Conservation (phyloP, 30 jellyfish, hydroid and myxozoan species). For the Sanderia malayensis region DNA sequence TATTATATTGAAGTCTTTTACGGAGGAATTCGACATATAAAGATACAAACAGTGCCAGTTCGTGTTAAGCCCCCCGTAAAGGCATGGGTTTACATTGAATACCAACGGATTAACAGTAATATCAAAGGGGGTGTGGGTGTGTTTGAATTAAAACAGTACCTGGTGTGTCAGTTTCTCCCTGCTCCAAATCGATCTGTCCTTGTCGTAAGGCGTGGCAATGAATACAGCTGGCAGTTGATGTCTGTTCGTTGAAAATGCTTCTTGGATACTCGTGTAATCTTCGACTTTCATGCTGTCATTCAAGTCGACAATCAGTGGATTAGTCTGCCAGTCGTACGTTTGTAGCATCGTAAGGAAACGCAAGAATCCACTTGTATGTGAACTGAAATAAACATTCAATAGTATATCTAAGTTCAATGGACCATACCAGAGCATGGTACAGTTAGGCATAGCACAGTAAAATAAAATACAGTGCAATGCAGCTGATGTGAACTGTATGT, state of each 20-base stretch:
- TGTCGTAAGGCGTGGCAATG: slow-evolving; percentile 75
- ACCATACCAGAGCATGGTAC: too few relatives aligned
- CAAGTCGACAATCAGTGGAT: slow-evolving; percentile 75
- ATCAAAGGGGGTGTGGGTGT: too few relatives aligned
- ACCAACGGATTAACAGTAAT: too few relatives aligned
- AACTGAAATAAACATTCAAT: slow-evolving; percentile 38
- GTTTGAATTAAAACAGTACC: slow-evolving; percentile 35
- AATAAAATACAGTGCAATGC: too few relatives aligned
- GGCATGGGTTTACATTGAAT: too few relatives aligned
- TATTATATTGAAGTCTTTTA: too few relatives aligned
- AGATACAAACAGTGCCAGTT: too few relatives aligned
- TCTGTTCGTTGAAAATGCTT: slow-evolving; percentile 48
- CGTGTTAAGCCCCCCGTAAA: too few relatives aligned
- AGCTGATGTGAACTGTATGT: too few relatives aligned
- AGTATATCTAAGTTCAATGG: too few relatives aligned
- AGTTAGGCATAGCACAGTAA: too few relatives aligned
- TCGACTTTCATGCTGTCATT: slow-evolving; percentile 71
- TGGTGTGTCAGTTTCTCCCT: slow-evolving; percentile 41
- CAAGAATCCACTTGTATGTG: slow-evolving; percentile 69
- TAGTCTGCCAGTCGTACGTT: slow-evolving; percentile 70
- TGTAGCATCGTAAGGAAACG: slow-evolving; percentile 62
- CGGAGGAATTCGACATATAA: too few relatives aligned
- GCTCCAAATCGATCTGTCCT: slow-evolving; percentile 64
- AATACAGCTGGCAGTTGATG: slow-evolving; percentile 68
- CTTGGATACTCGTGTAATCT: slow-evolving; percentile 58